A percentile compares a stretch with the other conserved stretches of the same genome.
Conservation (phyloP, 2,888 invertebrate genomes). For the Diplolepis rosae region DNA sequence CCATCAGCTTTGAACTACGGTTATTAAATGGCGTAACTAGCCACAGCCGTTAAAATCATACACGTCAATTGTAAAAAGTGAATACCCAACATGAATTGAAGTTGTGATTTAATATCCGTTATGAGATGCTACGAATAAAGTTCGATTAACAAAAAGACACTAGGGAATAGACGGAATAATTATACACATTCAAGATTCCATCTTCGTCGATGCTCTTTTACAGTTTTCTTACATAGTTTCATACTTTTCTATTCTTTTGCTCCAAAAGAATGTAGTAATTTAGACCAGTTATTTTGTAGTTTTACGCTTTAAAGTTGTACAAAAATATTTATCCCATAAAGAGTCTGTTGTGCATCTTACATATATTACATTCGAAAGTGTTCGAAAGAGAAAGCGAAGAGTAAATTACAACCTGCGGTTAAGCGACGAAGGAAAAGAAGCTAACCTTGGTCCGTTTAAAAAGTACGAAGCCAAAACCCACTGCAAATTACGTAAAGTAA, state of each 20-base stretch:
- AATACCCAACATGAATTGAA: background rate
- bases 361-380: slow-evolving; percentile 20
- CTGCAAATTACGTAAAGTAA: slow-evolving; percentile 17
- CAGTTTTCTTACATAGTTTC: background rate
- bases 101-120: background rate
- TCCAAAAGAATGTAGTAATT: slow-evolving; percentile 3
- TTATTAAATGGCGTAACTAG: slow-evolving; percentile 10
- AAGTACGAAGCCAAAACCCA: slow-evolving; percentile 13
- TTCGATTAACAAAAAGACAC: background rate
- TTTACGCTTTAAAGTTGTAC: background rate
- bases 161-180: background rate
- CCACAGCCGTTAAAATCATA: slow-evolving; percentile 3
- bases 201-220: background rate
- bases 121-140: background rate
- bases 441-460: slow-evolving; percentile 23
- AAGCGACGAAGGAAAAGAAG: slow-evolving; percentile 22
- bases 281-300: background rate
- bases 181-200: background rate
- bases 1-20: slow-evolving; percentile 14
- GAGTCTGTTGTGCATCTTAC: slow-evolving; percentile 6
- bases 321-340: background rate
- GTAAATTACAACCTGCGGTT: slow-evolving; percentile 27
- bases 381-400: slow-evolving; percentile 31
- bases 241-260: slow-evolving; percentile 3
- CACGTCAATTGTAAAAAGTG: background rate